A percentile compares a stretch with the other conserved stretches of the same genome.
These are phyloP conservation scores for Oegoconia quadripuncta DNA, from an alignment of 2,888 invertebrate genomes.

Conservation along the genomic window DNA sequence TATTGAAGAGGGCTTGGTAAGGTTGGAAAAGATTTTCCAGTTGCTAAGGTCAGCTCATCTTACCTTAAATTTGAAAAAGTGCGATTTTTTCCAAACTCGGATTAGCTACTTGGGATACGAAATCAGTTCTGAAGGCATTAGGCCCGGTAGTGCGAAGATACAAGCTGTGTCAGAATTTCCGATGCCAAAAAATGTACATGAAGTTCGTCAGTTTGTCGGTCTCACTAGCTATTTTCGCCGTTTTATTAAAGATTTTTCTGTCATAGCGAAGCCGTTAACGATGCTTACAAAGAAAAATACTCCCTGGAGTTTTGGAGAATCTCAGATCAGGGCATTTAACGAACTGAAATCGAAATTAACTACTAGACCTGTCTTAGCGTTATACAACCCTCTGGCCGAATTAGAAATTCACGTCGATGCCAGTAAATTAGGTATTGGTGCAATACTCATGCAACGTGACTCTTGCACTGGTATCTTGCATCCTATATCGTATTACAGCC, in stretches of 20 bases:
- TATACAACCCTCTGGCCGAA: slow-evolving; percentile 28
- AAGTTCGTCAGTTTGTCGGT: slow-evolving; percentile 23
- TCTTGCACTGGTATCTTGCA: slow-evolving; percentile 5
- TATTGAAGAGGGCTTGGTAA: slow-evolving; percentile 12
- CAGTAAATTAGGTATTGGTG: slow-evolving; percentile 29
- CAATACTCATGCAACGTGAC: slow-evolving; percentile 29
- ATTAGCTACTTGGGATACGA: slow-evolving; percentile 23
- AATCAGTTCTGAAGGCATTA: slow-evolving; percentile 15
- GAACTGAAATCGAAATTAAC: slow-evolving; percentile 9
- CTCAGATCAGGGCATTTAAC: slow-evolving; percentile 6
- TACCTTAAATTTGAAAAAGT: slow-evolving; percentile 19
- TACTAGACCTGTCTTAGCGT: slow-evolving; percentile 23
- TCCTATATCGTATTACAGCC: slow-evolving; percentile 26
- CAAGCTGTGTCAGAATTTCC: slow-evolving; percentile 17
- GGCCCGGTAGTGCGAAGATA: slow-evolving; percentile 14
- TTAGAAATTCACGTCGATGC: slow-evolving; percentile 38
- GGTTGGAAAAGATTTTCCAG: slow-evolving; percentile 15
- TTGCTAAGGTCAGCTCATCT: slow-evolving; percentile 9
- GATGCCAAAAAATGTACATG: slow-evolving; percentile 17
- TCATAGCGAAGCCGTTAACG: slow-evolving; percentile 19
- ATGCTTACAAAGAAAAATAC: slow-evolving; percentile 17
- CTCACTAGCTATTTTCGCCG: slow-evolving; percentile 23
- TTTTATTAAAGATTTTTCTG: slow-evolving; percentile 19
- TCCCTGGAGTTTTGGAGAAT: slow-evolving; percentile 13
- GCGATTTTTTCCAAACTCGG: slow-evolving; percentile 14